Evolutionary conservation across 1,140 invertebrate species (phyloP), one percentile per base, ranked within the genome.

Genomic region (Penaeus japonicus): DNA sequence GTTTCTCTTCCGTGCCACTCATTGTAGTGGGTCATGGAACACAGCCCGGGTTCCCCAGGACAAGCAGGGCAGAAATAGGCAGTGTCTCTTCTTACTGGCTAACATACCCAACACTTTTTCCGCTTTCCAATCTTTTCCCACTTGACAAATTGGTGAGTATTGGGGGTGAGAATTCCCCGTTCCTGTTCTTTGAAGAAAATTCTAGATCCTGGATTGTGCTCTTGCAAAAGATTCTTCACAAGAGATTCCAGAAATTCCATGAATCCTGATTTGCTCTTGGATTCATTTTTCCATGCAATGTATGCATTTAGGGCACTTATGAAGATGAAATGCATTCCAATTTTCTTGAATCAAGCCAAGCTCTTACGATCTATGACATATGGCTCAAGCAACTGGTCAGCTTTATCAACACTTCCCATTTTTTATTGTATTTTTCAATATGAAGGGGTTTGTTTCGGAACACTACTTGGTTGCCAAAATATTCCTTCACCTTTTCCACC

Each of bases 291-390:
- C 59, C 47, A 65, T 17, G 27, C 24, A 62, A 84, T 62, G 62
- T 39, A 84, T 18, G 82, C 39, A 47, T 84, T 84, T 39, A 86
- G 53, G 10, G 78, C 7, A 12, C 77, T 22, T 10, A 35, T 20
- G 73, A 53, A 86, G n/a, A 86, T 86, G 12, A 78, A 86, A 55
- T 86, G 53, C 15, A 86, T 79, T 3, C 84, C 84, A 4, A 86
- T 30, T 24, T 86, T 86, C 84, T 86, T 86, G 73, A 86, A 86
- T 53, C 84, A 86, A 39, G 84, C 84, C 20, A 77, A 57, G 15
- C 39, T 17, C 17, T 86, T 86, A 32, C 62, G 77, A 1, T 55
- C 47, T 59, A 54, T 57, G 18, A 30, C 70, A 86, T 86, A 86
- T 30, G 84, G 84, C 35, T 86, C 84, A 4, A 86, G 84, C n/a